Evolutionary conservation across 1,140 invertebrate species (phyloP), one percentile per base, ranked within the genome.

Genomic region (Andrena cerasifolii): DNA sequence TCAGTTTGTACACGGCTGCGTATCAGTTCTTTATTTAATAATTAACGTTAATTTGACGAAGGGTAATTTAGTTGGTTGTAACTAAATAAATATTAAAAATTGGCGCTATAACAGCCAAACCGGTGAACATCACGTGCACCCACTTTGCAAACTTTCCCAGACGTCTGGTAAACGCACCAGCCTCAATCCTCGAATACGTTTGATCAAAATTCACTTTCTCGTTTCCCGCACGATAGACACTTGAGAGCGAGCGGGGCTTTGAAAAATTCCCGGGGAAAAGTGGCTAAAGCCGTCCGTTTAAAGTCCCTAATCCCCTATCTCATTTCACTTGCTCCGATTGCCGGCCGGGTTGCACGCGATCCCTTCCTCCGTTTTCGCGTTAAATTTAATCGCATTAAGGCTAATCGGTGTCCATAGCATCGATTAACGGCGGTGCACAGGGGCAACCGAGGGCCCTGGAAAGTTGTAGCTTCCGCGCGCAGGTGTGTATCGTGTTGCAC

Each of bases 371-470:
- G 3, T 36, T 76, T 36, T 16, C 24, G 54, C 45, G 45, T 70
- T 33, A 31, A 61, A 70, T 70, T 75, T 77, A 77, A 77, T 77
- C 74, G 66, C n/a, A 61, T 61, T 77, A 77, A 21, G 31, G 31
- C 56, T 77, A 58, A 70, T 77, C 74, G 74, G 43, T 53, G 74
- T 61, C 36, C 33, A 28, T 49, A 59, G 10, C 66, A 70, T 70
- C 65, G 66, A 70, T 77, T 59, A 70, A 33, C 31, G 28, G 26
- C 26, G 40, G 26, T 3, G 4, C 2, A 5, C 16, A n/a, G n/a
- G n/a, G n/a, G n/a, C 28, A 14, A 7, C 43, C 16, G 49, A 61
- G 12, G 24, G 36, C 8, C 16, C 61, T 43, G 47, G 70, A 67
- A 83, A 74, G 51, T 83, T 75, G 49, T 10, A 45, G 62, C 16